Conservation (phyloP, 2,113 vertebrate genomes). For the Todiramphus chloris region DNA sequence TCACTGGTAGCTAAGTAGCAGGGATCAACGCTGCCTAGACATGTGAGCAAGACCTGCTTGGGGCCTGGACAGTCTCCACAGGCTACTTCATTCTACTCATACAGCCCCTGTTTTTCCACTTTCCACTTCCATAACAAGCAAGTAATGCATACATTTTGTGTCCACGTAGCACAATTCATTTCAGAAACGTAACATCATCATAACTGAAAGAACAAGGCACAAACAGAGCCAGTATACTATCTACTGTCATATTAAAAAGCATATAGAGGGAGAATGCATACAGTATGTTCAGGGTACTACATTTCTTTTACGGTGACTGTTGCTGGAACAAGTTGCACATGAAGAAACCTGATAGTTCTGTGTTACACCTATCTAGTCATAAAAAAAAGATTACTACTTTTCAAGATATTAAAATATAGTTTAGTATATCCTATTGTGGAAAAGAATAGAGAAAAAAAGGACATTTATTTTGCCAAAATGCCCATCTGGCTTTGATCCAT, state of each 20-base stretch:
- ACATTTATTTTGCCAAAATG: conserved; percentile 7
- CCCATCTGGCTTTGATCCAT: conserved; percentile 28
- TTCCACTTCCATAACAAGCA: not conserved
- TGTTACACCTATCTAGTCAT: not conserved
- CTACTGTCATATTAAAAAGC: not conserved
- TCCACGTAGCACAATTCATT: not conserved
- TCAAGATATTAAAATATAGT: not conserved
- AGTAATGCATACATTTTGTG: not conserved
- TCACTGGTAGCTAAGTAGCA: not conserved
- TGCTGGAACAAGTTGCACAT: not conserved
- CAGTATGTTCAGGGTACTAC: not conserved
- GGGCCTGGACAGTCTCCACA: not conserved
- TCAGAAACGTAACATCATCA: not conserved
- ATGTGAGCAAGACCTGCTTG: not conserved
- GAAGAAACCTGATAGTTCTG: not conserved
- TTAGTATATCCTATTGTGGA: not conserved
- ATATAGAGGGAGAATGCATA: not conserved
- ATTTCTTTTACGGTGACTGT: not conserved
- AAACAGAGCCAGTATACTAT: not conserved
- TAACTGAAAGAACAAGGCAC: not conserved
- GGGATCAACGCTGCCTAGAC: not conserved
- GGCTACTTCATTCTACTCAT: not conserved
- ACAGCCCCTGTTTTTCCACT: not conserved
- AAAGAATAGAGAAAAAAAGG: not conserved
- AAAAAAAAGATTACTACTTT: not conserved